phyloP scores from a whole-genome alignment of 2,797 vertebrate species.

The Octomys mimax region DNA sequence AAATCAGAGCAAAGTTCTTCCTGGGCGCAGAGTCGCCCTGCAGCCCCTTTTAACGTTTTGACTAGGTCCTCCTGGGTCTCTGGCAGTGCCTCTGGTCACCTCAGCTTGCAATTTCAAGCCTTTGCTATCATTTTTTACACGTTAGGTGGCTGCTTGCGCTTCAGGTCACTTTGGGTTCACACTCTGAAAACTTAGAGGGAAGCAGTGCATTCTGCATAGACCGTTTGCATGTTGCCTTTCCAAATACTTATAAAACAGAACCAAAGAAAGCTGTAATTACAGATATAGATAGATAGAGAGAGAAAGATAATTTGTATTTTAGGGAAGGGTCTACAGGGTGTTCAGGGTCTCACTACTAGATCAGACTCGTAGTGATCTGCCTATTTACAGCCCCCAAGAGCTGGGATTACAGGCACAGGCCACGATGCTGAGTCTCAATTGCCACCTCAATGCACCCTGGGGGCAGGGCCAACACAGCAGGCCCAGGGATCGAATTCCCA shows the following conservation, averaged over 20 bases:
- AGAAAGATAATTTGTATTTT: too few relatives aligned
- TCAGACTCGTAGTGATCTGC: too few relatives aligned
- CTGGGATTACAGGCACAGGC: too few relatives aligned
- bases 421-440: too few relatives aligned
- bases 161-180: neutral
- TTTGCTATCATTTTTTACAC: slow-evolving; percentile 11
- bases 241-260: neutral
- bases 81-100: neutral
- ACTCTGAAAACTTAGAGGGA: slow-evolving; percentile 15
- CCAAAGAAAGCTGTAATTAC: neutral
- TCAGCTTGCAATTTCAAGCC: slow-evolving; percentile 22
- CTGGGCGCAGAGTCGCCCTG: neutral
- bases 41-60: too few relatives aligned
- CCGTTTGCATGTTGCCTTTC: slow-evolving; percentile 18
- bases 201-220: neutral
- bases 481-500: too few relatives aligned
- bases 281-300: neutral
- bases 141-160: slow-evolving; percentile 34
- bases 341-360: too few relatives aligned
- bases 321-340: too few relatives aligned
- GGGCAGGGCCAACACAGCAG: too few relatives aligned
- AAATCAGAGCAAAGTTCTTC: neutral
- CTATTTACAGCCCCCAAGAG: too few relatives aligned
- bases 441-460: too few relatives aligned
- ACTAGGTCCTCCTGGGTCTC: neutral